Percentiles rank a stretch among this genome's conserved stretches.
Conservation (phyloP, 2,113 vertebrate genomes). For the Phylloscopus whistleri region DNA sequence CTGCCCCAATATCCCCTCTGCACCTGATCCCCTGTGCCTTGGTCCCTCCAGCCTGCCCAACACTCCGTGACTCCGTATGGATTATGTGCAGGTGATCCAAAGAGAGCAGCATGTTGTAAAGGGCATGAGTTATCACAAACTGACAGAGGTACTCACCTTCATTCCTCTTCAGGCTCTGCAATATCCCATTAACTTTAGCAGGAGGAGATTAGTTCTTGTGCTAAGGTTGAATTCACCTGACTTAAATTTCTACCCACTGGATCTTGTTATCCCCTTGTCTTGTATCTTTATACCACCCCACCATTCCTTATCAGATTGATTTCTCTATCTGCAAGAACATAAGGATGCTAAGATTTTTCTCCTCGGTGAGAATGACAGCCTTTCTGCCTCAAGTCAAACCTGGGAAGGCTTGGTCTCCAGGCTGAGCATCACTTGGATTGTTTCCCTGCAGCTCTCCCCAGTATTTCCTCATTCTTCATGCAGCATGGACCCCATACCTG, state of each 20-base stretch:
- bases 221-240: not conserved
- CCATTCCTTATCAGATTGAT: not conserved
- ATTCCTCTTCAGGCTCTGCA: not conserved
- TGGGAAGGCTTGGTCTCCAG: not conserved
- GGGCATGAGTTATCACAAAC: not conserved
- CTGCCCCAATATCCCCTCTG: not conserved
- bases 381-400: not conserved
- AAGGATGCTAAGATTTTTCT: not conserved
- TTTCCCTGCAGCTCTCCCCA: not conserved
- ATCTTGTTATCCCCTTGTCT: not conserved
- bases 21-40: not conserved
- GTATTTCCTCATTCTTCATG: not conserved
- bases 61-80: not conserved
- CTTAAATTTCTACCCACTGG: not conserved
- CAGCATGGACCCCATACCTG: not conserved
- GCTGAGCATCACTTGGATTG: not conserved
- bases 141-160: not conserved
- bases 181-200: not conserved
- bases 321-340: not conserved
- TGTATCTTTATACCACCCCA: not conserved
- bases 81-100: not conserved
- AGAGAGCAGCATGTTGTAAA: not conserved
- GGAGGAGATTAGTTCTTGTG: not conserved
- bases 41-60: fast-evolving
- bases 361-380: not conserved